Evolutionary conservation across 2,888 invertebrate genomes (phyloP), one percentile per base, ranked within the genome.

Genomic region (Cactoblastis cactorum): DNA sequence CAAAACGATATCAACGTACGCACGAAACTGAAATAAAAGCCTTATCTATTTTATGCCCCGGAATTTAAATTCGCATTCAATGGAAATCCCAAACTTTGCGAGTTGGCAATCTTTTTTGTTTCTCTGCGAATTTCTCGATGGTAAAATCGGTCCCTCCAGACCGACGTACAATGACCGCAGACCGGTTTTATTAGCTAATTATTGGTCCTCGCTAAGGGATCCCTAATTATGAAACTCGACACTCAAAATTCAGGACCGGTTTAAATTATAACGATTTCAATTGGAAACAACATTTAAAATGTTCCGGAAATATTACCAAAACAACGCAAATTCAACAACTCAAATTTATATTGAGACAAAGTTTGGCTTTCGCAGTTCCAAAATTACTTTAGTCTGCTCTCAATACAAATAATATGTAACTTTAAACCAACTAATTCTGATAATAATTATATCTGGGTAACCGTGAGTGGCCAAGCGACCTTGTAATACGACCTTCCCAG

Each of bases 401-500:
- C 54, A 46, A 52, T 15, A 35, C 47, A 50, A 50, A 47, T 45
- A 51, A 47, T 46, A 17, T 32, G 12, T 17, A 32, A 45, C 12
- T 17, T 18, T 28, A 38, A 48, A 41, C 50, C 19, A 52, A 52
- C 24, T 34, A 22, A 39, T 19, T 28, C 34, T 39, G 22, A 19
- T 39, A 47, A 45, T 65, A 65, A 69, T 67, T 69, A 67, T 62
- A 69, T 61, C 54, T 65, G 60, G 50, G 58, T 62, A 63, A 62
- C 58, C 62, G 65, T 65, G 69, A 70, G 69, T 65, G 62, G 63
- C 58, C 60, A 53, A 65, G 64, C 77, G 83, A 79, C 84, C 85
- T 87, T 86, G 83, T 58, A 52, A 54, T 51, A 58, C 77, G 80
- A 78, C 85, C 85, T 86, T 86, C 82, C 71, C 71, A 74, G 78